Evolutionary conservation across 2,888 invertebrate genomes (phyloP).

Genomic region (Pardosa pseudoannulata): DNA sequence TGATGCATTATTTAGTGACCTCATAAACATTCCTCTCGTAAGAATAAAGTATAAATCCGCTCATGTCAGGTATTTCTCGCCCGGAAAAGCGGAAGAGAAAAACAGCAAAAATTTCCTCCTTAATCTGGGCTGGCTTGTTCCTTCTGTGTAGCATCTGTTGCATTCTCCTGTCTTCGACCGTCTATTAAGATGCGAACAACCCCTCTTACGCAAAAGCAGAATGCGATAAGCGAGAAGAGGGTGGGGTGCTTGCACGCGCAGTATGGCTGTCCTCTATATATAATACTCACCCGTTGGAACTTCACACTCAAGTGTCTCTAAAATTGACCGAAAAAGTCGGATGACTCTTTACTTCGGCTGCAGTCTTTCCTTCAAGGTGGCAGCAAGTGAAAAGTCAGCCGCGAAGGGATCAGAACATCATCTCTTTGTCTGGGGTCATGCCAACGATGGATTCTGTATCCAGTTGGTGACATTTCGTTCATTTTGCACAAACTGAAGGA

Average conservation of each 20-base stretch:
- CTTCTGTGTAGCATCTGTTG: constrained; percentile 52
- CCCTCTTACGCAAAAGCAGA: constrained; percentile 54
- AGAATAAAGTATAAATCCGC: no score
- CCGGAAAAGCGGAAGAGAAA: no score
- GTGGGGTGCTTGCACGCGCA: constrained; percentile 34
- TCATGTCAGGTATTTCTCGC: no score
- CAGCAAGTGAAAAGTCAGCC: no score
- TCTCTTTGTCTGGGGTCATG: no score
- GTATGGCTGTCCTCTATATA: constrained; percentile 52
- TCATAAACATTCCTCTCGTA: no score
- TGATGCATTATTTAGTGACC: no score
- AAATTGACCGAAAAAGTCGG: constrained; percentile 42
- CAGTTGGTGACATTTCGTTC: no score
- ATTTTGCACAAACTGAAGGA: no score
- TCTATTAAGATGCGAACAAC: constrained; percentile 57
- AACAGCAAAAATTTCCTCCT: background rate
- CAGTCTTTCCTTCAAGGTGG: constrained; percentile 44
- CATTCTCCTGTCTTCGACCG: constrained; percentile 57
- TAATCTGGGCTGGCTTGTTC: constrained; percentile 6
- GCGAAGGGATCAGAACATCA: no score
- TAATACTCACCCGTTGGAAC: constrained; percentile 54
- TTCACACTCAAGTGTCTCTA: constrained; percentile 61
- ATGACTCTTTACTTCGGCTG: constrained; percentile 31
- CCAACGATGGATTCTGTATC: no score
- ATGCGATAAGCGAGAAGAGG: constrained; percentile 39